A percentile compares a stretch with the other conserved stretches of the same genome.
These are phyloP conservation scores for Solen grandis DNA, from an alignment of 1,140 invertebrate genomes.

Conservation along the genomic window DNA sequence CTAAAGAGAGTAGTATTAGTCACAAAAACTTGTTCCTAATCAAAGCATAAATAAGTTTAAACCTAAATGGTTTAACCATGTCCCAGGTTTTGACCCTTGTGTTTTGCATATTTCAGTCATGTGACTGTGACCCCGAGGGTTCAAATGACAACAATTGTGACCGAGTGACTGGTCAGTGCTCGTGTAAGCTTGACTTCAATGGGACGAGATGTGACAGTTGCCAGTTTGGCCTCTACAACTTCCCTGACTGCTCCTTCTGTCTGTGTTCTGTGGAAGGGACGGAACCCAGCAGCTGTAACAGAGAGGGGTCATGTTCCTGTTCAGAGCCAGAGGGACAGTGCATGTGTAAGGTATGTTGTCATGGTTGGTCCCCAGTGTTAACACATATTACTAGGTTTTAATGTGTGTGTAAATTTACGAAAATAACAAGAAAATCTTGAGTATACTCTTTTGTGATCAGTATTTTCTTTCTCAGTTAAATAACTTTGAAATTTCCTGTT, in stretches of 20 bases:
- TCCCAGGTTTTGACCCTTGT: too few species aligned
- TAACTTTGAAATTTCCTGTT: too few species aligned
- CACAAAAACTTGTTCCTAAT: too few species aligned
- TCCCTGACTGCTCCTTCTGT: constrained; percentile 94
- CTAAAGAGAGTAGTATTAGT: too few species aligned
- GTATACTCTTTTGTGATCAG: too few species aligned
- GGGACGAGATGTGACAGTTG: constrained; percentile 96
- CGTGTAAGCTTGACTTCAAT: constrained; percentile 93
- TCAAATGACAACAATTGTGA: constrained; percentile 88
- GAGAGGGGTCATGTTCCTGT: constrained; percentile 86
- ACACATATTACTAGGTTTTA: too few species aligned
- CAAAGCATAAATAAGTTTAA: too few species aligned
- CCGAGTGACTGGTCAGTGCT: constrained; percentile 91
- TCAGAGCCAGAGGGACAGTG: constrained; percentile 91
- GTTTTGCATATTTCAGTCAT: constrained; percentile 84
- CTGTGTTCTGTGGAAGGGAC: constrained; percentile 93
- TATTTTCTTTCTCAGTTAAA: too few species aligned
- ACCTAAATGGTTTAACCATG: too few species aligned
- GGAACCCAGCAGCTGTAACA: constrained; percentile 46
- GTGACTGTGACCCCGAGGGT: constrained; percentile 88
- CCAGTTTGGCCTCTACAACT: constrained; percentile 85
- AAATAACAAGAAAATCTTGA: too few species aligned
- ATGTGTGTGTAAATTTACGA: too few species aligned
- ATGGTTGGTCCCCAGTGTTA: too few species aligned
- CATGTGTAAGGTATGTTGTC: constrained; percentile 89